Evolutionary conservation across 2,888 invertebrate species (phyloP).

Genomic region (Drosophila meridiana): DNA sequence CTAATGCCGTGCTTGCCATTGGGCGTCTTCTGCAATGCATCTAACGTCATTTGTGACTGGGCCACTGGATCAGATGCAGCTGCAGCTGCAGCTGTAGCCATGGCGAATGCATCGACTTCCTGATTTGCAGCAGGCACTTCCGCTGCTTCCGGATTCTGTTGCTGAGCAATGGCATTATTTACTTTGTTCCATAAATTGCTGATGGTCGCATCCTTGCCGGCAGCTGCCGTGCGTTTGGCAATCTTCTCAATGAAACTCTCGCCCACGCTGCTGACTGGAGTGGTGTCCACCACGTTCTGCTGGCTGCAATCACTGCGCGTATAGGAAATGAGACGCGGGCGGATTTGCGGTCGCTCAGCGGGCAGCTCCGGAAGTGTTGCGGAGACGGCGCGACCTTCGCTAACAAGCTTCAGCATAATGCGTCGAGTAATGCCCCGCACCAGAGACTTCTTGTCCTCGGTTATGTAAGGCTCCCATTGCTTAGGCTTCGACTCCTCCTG

Average conservation of each 20-base stretch:
- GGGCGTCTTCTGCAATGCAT: conserved; percentile 41
- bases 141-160: conserved; percentile 63
- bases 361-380: conserved; percentile 83
- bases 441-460: conserved; percentile 55
- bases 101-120: conserved; percentile 6
- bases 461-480: conserved; percentile 58
- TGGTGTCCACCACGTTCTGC: conserved; percentile 46
- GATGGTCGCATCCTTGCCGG: conserved; percentile 70
- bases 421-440: conserved; percentile 76
- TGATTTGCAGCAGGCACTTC: conserved; percentile 55
- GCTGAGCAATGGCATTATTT: conserved; percentile 68
- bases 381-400: conserved; percentile 80
- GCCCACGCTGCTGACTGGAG: conserved; percentile 37
- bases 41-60: conserved; percentile 2
- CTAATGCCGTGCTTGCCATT: conserved; percentile 62
- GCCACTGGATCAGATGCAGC: background rate
- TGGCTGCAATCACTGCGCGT: conserved; percentile 59
- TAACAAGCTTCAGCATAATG: conserved; percentile 73
- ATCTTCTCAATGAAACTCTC: conserved; percentile 83
- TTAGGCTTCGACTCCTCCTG: conserved; percentile 51
- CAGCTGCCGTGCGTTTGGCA: conserved; percentile 75
- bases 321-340: conserved; percentile 75
- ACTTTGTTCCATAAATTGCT: conserved; percentile 81
- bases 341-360: conserved; percentile 82
- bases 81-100: conserved; percentile 10